Evolutionary conservation across 2,113 vertebrate species (phyloP).

Genomic region (Opisthocomus hoazin): DNA sequence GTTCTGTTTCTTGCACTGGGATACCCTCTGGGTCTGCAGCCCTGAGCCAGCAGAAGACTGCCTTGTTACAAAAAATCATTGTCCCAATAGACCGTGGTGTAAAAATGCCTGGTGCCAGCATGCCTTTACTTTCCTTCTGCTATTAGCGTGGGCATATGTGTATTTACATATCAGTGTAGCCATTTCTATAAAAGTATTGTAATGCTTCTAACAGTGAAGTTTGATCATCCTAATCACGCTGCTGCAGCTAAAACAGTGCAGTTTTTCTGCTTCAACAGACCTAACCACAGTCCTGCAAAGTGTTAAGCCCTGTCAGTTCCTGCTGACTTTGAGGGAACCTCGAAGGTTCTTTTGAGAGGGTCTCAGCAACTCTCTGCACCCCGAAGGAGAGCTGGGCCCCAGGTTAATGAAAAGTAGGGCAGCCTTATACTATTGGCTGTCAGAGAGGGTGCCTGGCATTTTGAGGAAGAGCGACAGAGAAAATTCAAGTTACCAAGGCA

Average conservation of each 20-base stretch:
- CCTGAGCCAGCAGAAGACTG: neutral
- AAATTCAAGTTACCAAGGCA: neutral
- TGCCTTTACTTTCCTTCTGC: neutral
- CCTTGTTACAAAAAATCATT: neutral
- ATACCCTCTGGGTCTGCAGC: fast-evolving
- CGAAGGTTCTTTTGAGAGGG: neutral
- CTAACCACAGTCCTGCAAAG: neutral
- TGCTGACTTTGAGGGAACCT: neutral
- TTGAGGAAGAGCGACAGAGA: neutral
- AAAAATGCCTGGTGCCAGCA: neutral
- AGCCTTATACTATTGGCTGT: neutral
- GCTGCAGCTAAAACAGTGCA: neutral
- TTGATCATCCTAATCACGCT: neutral
- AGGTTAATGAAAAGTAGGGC: conserved; percentile 26
- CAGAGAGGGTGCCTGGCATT: neutral
- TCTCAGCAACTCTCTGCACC: neutral
- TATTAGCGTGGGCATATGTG: fast-evolving
- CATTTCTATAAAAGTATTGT: neutral
- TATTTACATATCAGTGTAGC: neutral
- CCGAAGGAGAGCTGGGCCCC: neutral
- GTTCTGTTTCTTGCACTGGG: neutral
- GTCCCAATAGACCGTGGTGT: neutral
- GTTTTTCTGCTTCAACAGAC: neutral
- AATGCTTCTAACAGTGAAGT: neutral
- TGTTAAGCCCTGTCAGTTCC: neutral